Evolutionary conservation across 2,888 invertebrate species (phyloP).

Genomic region (Drosophila ezoana): DNA sequence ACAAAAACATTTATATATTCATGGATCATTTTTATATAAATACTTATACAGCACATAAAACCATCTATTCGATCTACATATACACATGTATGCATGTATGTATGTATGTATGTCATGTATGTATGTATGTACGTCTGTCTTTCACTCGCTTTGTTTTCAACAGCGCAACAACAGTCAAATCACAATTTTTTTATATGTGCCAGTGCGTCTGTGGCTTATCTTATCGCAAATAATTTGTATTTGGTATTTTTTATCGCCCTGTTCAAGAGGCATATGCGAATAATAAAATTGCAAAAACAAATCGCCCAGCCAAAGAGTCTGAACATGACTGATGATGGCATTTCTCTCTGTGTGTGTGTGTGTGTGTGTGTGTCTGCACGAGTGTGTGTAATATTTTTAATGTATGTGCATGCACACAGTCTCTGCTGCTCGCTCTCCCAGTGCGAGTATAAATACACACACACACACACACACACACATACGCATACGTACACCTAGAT

Average conservation of each 20-base stretch:
- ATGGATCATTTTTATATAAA: conserved; percentile 4
- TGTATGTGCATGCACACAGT: conserved; percentile 8
- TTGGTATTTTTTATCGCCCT: conserved; percentile 67
- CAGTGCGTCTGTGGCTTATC: conserved; percentile 47
- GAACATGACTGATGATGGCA: conserved; percentile 61
- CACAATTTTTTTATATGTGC: conserved; percentile 24
- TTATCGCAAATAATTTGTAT: conserved; percentile 70
- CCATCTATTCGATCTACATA: conserved; percentile 5
- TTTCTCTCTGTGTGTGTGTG: conserved; percentile 18
- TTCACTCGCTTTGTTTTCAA: conserved; percentile 5
- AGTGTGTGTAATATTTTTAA: conserved; percentile 24
- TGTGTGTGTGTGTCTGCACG: conserved; percentile 1
- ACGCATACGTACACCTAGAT: neutral
- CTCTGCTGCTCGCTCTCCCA: conserved; percentile 10
- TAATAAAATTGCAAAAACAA: conserved; percentile 50
- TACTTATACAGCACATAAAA: neutral
- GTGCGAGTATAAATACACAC: conserved; percentile 3
- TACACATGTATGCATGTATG: no score
- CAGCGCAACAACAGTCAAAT: conserved; percentile 32
- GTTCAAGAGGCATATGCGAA: conserved; percentile 66
- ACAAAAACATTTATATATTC: neutral
- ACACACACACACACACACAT: conserved; percentile 4
- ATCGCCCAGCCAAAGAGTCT: conserved; percentile 55
- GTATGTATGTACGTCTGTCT: neutral
- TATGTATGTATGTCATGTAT: no score